phyloP scores from a whole-genome alignment of 1,140 invertebrate genomes.

The Andrena cerasifolii region DNA sequence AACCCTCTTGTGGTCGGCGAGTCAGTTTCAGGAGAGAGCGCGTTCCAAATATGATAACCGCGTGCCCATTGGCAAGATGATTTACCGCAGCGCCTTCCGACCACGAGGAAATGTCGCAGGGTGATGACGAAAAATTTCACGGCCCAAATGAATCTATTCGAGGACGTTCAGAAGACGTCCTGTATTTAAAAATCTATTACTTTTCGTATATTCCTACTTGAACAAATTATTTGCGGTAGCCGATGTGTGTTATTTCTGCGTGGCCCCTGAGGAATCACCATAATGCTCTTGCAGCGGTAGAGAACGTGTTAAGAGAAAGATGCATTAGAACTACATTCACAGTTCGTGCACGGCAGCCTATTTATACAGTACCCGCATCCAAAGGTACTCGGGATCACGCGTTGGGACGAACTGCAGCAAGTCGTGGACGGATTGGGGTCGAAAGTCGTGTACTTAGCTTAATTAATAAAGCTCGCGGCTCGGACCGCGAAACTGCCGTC shows the following conservation, averaged over 20 bases:
- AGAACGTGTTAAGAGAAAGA: background rate
- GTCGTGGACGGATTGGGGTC: slow-evolving; percentile 35
- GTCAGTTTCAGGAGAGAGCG: background rate
- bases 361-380: slow-evolving; percentile 28
- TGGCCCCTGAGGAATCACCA: no score
- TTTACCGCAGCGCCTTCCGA: background rate
- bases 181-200: no score
- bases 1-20: no score
- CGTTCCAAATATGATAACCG: background rate
- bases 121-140: background rate
- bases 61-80: background rate
- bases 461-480: slow-evolving; percentile 51
- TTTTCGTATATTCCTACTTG: no score
- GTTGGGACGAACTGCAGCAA: slow-evolving; percentile 24
- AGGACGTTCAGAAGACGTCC: background rate
- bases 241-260: no score
- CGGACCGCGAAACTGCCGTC: slow-evolving; percentile 3
- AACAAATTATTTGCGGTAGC: no score
- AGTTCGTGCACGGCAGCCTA: slow-evolving; percentile 5
- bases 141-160: background rate
- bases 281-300: no score
- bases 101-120: background rate
- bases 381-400: slow-evolving; percentile 28
- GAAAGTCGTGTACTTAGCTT: slow-evolving; percentile 56
- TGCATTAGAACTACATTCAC: background rate